Conservation (phyloP, 2,113 vertebrate species). For the Ramphastos sulfuratus region DNA sequence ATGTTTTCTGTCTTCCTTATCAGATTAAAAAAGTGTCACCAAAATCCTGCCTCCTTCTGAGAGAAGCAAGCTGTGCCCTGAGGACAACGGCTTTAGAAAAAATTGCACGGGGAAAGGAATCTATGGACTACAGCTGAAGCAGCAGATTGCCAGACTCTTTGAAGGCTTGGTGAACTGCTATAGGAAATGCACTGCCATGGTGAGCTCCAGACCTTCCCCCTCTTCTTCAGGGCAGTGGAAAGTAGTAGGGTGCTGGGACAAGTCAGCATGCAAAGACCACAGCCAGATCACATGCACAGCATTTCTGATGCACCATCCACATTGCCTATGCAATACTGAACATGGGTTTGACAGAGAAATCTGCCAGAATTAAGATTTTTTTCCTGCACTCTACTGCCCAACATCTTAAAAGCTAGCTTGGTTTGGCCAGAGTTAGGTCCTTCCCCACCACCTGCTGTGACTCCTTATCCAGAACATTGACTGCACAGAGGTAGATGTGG, state of each 20-base stretch:
- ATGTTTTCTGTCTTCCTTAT: neutral
- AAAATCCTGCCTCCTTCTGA: neutral
- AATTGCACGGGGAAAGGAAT: neutral
- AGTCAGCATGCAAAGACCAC: neutral
- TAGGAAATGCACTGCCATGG: neutral
- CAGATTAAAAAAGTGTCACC: neutral
- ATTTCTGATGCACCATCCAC: neutral
- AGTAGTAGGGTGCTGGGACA: neutral
- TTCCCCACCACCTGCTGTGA: rapidly evolving
- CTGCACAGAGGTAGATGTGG: no score
- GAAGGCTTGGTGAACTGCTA: neutral
- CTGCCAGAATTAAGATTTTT: neutral
- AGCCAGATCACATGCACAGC: neutral
- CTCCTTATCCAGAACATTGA: neutral
- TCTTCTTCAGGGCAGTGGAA: neutral
- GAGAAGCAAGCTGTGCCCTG: neutral
- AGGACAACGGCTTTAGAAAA: neutral
- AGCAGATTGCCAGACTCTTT: neutral
- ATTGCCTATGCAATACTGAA: neutral
- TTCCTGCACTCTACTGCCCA: neutral
- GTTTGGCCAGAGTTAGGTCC: neutral
- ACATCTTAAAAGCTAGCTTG: neutral
- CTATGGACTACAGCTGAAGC: neutral
- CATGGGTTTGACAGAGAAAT: neutral
- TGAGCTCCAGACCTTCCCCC: neutral